phyloP scores from a whole-genome alignment of 92 coral and sea anemone species.

The Epizoanthus ramosus region DNA sequence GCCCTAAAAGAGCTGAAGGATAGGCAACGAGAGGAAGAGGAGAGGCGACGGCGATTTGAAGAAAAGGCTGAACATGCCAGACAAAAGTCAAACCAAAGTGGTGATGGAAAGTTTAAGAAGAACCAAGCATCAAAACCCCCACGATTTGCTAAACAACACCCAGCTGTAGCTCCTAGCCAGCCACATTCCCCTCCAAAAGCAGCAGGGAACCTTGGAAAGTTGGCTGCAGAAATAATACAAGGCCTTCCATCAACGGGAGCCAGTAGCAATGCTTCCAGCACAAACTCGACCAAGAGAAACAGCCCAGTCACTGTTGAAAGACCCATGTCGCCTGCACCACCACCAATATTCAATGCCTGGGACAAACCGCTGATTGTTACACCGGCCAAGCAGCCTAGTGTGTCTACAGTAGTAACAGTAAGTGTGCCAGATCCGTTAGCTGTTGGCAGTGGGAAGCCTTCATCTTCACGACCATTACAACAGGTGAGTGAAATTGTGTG shows the following conservation, averaged over 20 bases:
- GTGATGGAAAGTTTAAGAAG: conserved; percentile 65
- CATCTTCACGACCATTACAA: conserved; percentile 58
- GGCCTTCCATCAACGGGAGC: conserved; percentile 56
- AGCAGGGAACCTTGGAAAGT: conserved; percentile 61
- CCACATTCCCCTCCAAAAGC: conserved; percentile 59
- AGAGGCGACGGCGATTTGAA: conserved; percentile 71
- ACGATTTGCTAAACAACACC: conserved; percentile 88
- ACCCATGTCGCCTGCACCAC: conserved; percentile 82
- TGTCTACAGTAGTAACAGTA: conserved; percentile 58
- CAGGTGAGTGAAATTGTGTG: conserved; percentile 41
- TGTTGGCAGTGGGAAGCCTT: conserved; percentile 99
- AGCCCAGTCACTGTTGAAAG: conserved; percentile 91
- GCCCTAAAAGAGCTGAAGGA: conserved; percentile 93
- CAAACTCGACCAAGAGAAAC: conserved; percentile 87
- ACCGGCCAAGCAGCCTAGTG: conserved; percentile 88
- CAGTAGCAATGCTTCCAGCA: conserved; percentile 80
- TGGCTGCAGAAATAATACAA: conserved; percentile 64
- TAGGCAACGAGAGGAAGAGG: conserved; percentile 97
- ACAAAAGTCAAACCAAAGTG: conserved; percentile 60
- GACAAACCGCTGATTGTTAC: conserved; percentile 90
- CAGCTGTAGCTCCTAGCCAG: conserved; percentile 51
- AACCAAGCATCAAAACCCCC: conserved; percentile 87
- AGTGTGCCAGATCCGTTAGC: conserved; percentile 94
- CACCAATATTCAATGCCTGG: conserved; percentile 97
- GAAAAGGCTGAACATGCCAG: conserved; percentile 69